phyloP scores from a whole-genome alignment of 2,888 invertebrate species.

The Sinopyrophorus schimmeli region DNA sequence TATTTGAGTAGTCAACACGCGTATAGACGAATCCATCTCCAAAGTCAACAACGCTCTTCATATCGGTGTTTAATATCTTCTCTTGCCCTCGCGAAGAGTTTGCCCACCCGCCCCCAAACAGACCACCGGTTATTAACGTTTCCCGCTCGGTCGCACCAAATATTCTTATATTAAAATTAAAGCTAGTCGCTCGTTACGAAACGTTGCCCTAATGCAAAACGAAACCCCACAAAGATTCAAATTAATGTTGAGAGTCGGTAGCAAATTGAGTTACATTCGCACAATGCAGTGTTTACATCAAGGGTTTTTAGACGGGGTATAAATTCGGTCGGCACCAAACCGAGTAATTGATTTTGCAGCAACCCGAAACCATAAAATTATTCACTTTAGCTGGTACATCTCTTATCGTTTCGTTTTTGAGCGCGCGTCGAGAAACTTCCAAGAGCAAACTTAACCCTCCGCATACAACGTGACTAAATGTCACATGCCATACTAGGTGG shows the following conservation, averaged over 20 bases:
- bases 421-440: not conserved
- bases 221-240: constrained; percentile 50
- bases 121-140: constrained; percentile 18
- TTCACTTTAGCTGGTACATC: constrained; percentile 14
- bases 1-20: constrained; percentile 56
- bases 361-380: constrained; percentile 24
- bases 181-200: constrained; percentile 15
- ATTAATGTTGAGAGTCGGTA: constrained; percentile 46
- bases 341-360: constrained; percentile 31
- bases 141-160: too few species aligned
- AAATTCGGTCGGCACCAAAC: constrained; percentile 28
- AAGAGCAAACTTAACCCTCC: too few species aligned
- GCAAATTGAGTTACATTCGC: constrained; percentile 52
- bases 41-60: constrained; percentile 53
- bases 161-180: constrained; percentile 18
- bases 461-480: too few species aligned
- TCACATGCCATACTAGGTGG: too few species aligned
- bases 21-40: constrained; percentile 52
- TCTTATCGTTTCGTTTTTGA: constrained; percentile 1
- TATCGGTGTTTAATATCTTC: constrained; percentile 51
- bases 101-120: constrained; percentile 10
- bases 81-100: constrained; percentile 21
- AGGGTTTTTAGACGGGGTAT: constrained; percentile 44
- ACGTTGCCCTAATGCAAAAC: constrained; percentile 47
- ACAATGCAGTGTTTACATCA: constrained; percentile 52